These are phyloP conservation scores for Philypnodon macrostomus DNA, from an alignment of 2,797 vertebrate genomes.

Conservation along the genomic window DNA sequence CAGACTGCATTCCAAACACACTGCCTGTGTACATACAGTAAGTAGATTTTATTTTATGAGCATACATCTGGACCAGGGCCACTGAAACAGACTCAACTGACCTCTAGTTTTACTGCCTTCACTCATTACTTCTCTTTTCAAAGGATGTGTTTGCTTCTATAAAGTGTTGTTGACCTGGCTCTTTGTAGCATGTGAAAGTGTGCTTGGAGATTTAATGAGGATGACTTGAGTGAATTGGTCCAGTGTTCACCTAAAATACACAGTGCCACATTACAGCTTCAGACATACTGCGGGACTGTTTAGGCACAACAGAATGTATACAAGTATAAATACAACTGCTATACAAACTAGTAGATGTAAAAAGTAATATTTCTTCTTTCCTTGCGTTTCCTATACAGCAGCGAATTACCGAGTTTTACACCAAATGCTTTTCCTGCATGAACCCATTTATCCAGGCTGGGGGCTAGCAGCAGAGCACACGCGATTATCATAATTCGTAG, in stretches of 20 bases:
- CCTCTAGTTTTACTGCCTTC: slow-evolving; percentile 39
- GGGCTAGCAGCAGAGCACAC: too few relatives aligned
- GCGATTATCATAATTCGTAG: too few relatives aligned
- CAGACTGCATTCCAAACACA: slow-evolving; percentile 39
- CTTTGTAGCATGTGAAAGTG: slow-evolving; percentile 19
- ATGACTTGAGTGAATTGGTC: slow-evolving; percentile 35
- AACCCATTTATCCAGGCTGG: too few relatives aligned
- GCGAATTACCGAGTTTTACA: too few relatives aligned
- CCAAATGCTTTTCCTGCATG: too few relatives aligned
- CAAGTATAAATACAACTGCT: not conserved
- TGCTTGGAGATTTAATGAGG: slow-evolving; percentile 36
- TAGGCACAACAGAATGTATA: too few relatives aligned
- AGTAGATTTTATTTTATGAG: slow-evolving; percentile 14
- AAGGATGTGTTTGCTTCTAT: slow-evolving; percentile 32
- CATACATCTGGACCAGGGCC: slow-evolving; percentile 14
- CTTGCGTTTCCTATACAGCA: too few relatives aligned
- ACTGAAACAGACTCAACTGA: slow-evolving; percentile 24
- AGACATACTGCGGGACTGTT: not conserved
- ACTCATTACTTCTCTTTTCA: slow-evolving; percentile 13
- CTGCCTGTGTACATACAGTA: slow-evolving; percentile 9
- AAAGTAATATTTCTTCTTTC: too few relatives aligned
- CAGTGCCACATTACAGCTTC: slow-evolving; percentile 7
- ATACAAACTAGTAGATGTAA: too few relatives aligned
- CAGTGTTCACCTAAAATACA: slow-evolving; percentile 29
- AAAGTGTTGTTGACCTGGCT: slow-evolving; percentile 23